A percentile compares a stretch with the other conserved stretches of the same genome.
phyloP scores from a whole-genome alignment of 2,888 invertebrate species.

The Stomorhina lunata region DNA sequence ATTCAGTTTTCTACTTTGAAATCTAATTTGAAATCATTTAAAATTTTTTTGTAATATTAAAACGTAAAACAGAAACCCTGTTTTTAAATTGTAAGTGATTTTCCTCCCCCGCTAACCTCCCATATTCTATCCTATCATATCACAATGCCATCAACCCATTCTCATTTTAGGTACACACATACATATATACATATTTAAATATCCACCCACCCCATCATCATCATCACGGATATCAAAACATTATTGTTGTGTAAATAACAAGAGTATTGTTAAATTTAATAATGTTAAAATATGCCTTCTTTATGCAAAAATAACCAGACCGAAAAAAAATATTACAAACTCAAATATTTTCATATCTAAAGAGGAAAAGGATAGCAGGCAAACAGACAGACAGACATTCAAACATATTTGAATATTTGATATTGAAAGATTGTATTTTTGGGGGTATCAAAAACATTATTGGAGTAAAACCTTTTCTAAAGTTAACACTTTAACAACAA shows the following conservation, averaged over 20 bases:
- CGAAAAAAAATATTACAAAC: background rate
- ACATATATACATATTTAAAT: background rate
- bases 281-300: slow-evolving; percentile 30
- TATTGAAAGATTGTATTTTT: slow-evolving; percentile 10
- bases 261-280: slow-evolving; percentile 47
- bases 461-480: slow-evolving; percentile 29
- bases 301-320: background rate
- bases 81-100: too few relatives aligned
- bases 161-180: background rate
- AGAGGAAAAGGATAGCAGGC: background rate
- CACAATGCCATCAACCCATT: too few relatives aligned
- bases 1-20: too few relatives aligned
- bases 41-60: too few relatives aligned
- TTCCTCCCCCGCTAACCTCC: background rate
- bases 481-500: slow-evolving; percentile 53
- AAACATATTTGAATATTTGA: slow-evolving; percentile 33
- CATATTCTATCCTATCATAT: too few relatives aligned
- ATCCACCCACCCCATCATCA: background rate
- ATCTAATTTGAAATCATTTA: too few relatives aligned
- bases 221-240: background rate
- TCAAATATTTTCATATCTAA: background rate
- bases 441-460: slow-evolving; percentile 11
- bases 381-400: background rate
- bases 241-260: slow-evolving; percentile 15
- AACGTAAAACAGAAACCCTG: too few relatives aligned